Conservation (phyloP, 2,888 invertebrate genomes). For the Thera britannica region DNA sequence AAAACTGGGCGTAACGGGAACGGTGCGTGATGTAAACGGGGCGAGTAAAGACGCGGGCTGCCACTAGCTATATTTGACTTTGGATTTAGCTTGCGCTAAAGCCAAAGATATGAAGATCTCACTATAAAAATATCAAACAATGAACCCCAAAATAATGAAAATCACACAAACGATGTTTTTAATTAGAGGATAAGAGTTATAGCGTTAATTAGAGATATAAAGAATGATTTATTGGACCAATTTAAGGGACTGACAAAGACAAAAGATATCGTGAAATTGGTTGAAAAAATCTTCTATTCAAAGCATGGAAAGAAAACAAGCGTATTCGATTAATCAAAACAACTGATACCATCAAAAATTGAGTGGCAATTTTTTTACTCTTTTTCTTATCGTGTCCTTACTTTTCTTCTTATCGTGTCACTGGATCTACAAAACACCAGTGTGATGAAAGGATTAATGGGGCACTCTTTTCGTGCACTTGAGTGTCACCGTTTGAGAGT, state of each 20-base stretch:
- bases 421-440: too few relatives aligned
- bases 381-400: too few relatives aligned
- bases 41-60: too few relatives aligned
- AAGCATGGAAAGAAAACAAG: not conserved
- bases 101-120: not conserved
- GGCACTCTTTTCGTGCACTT: too few relatives aligned
- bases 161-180: not conserved
- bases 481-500: too few relatives aligned
- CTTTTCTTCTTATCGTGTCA: too few relatives aligned
- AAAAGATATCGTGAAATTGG: not conserved
- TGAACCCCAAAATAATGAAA: not conserved
- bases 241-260: not conserved
- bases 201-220: not conserved
- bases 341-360: not conserved
- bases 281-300: not conserved
- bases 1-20: too few relatives aligned
- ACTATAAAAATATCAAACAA: not conserved
- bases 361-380: too few relatives aligned
- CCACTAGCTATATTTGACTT: too few relatives aligned
- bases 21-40: too few relatives aligned
- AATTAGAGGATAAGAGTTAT: not conserved
- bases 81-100: too few relatives aligned
- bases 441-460: too few relatives aligned
- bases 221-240: conserved; percentile 1
- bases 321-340: not conserved